Evolutionary conservation across 2,113 vertebrate genomes (phyloP).

Genomic region (Notothenia rossii): DNA sequence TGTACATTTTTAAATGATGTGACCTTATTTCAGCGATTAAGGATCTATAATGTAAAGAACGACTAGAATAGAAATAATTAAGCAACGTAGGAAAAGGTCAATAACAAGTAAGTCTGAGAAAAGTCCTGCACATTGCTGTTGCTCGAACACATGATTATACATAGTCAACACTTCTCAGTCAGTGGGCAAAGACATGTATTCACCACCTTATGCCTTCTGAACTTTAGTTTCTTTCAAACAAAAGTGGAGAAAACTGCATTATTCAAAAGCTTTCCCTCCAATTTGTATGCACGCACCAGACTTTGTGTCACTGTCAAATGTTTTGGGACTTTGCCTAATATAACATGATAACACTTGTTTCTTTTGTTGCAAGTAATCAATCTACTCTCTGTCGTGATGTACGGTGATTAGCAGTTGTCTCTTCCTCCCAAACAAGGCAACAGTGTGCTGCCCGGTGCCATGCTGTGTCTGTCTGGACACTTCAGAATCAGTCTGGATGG

Average conservation of each 20-base stretch:
- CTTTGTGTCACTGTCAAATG: not conserved
- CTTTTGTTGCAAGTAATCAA: not conserved
- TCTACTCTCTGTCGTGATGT: not conserved
- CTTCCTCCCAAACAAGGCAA: conserved; percentile 49
- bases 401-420: not conserved
- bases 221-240: too few species aligned
- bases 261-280: not conserved
- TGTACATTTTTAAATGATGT: not conserved
- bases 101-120: not conserved
- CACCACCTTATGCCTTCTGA: too few species aligned
- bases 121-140: not conserved
- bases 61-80: not conserved
- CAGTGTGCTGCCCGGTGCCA: conserved; percentile 48
- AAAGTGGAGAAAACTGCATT: not conserved
- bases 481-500: conserved; percentile 40
- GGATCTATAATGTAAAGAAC: not conserved
- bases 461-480: conserved; percentile 59
- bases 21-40: not conserved
- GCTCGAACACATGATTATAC: not conserved
- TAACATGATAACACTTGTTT: not conserved
- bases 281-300: not conserved
- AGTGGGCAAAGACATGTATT: not conserved
- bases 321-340: not conserved
- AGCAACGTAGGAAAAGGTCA: not conserved
- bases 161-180: not conserved